phyloP scores from a whole-genome alignment of 2,797 vertebrate genomes.

The Pantherophis alleghaniensis region DNA sequence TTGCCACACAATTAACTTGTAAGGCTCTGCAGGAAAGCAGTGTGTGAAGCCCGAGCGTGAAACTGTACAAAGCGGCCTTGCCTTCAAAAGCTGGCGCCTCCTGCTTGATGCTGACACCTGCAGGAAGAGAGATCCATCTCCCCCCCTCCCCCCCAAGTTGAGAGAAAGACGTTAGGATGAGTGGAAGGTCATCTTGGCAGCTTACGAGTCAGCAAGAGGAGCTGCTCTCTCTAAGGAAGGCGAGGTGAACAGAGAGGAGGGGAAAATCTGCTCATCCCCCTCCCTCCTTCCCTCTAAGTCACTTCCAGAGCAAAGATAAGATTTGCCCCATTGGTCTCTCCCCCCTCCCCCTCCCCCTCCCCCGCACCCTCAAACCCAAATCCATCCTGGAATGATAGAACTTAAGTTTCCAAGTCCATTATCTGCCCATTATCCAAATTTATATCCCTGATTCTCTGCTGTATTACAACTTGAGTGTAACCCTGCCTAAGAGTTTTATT shows the following conservation, averaged over 20 bases:
- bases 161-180: too few relatives aligned
- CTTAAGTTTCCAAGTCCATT: background rate
- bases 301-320: background rate
- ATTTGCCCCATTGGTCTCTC: background rate
- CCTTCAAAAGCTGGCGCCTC: background rate
- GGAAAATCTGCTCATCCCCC: background rate
- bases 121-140: background rate
- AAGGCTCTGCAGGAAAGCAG: rapidly evolving
- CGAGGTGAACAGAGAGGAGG: too few relatives aligned
- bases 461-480: background rate
- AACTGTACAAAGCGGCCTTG: background rate
- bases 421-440: background rate
- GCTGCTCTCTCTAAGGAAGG: background rate
- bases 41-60: constrained; percentile 13
- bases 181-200: background rate
- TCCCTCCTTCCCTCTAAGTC: background rate
- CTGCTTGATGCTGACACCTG: constrained; percentile 1
- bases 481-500: background rate
- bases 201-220: background rate
- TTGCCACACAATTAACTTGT: constrained; percentile 37
- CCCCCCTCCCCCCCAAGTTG: rapidly evolving
- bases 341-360: too few relatives aligned
- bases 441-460: background rate
- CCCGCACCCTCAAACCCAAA: background rate
- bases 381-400: background rate